A percentile compares a stretch with the other conserved stretches of the same genome.
phyloP scores from a whole-genome alignment of 2,888 invertebrate genomes.

The Agrotis segetum region DNA sequence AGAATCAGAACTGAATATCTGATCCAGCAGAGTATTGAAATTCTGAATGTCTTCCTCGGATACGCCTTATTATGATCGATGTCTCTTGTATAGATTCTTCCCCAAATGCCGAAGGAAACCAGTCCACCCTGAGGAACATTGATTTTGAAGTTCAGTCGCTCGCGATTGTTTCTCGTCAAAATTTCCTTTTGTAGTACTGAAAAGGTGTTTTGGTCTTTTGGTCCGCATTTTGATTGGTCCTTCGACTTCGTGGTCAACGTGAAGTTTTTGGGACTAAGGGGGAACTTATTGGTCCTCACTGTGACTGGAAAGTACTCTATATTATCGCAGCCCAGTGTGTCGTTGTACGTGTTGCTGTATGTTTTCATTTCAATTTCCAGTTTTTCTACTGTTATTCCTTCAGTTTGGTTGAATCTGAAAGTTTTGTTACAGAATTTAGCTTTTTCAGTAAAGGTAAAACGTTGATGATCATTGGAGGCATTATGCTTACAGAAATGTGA shows the following conservation, averaged over 20 bases:
- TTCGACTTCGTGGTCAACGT: conserved; percentile 56
- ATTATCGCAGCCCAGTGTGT: conserved; percentile 78
- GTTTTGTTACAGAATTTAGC: background rate
- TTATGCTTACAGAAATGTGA: background rate
- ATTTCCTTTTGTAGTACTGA: conserved; percentile 55
- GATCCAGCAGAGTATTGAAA: conserved; percentile 75
- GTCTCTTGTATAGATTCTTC: conserved; percentile 87
- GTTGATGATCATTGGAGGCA: background rate
- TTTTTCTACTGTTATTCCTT: conserved; percentile 81
- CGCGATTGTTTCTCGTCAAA: conserved; percentile 48
- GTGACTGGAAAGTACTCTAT: conserved; percentile 88
- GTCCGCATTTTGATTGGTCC: conserved; percentile 46
- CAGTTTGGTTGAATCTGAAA: conserved; percentile 85
- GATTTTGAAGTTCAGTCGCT: conserved; percentile 73
- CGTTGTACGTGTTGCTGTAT: conserved; percentile 76
- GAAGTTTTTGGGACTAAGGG: conserved; percentile 80
- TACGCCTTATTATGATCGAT: conserved; percentile 74
- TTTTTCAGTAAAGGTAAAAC: background rate
- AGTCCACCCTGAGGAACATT: conserved; percentile 81
- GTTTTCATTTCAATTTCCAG: conserved; percentile 87
- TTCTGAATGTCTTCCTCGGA: conserved; percentile 73
- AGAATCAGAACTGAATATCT: conserved; percentile 71
- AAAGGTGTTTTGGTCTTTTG: conserved; percentile 16
- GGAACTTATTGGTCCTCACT: conserved; percentile 86
- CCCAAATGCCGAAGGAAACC: conserved; percentile 87